Conservation (phyloP, 2,888 invertebrate species). For the Agrypnus murinus region DNA sequence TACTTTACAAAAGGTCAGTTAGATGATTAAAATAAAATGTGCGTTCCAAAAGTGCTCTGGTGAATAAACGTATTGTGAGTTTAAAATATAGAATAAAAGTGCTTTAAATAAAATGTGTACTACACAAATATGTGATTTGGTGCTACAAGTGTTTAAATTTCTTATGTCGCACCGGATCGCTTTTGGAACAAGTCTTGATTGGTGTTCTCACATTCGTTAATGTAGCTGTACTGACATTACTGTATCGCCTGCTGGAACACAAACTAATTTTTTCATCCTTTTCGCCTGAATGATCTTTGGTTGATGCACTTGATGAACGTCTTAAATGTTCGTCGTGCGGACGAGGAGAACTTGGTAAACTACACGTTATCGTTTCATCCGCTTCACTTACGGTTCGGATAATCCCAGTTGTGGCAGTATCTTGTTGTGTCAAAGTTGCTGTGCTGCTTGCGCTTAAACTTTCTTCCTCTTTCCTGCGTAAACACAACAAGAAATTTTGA, state of each 20-base stretch:
- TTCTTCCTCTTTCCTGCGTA: slow-evolving; percentile 65
- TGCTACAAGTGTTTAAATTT: slow-evolving; percentile 11
- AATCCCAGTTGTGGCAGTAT: slow-evolving; percentile 55
- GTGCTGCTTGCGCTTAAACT: slow-evolving; percentile 67
- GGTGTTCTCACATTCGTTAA: slow-evolving; percentile 77
- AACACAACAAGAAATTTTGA: too few species aligned
- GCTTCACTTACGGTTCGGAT: slow-evolving; percentile 59
- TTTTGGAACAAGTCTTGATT: slow-evolving; percentile 64
- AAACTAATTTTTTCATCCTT: slow-evolving; percentile 57
- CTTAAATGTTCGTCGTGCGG: slow-evolving; percentile 65
- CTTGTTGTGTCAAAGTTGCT: slow-evolving; percentile 67
- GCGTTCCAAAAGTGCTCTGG: slow-evolving; percentile 65
- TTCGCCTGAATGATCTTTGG: slow-evolving; percentile 65
- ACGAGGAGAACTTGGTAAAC: slow-evolving; percentile 64
- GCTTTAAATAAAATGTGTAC: too few species aligned
- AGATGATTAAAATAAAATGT: slow-evolving; percentile 27
- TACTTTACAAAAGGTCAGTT: slow-evolving; percentile 7
- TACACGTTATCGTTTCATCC: slow-evolving; percentile 62
- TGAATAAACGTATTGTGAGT: slow-evolving; percentile 54
- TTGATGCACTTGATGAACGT: slow-evolving; percentile 68
- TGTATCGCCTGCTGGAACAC: slow-evolving; percentile 67
- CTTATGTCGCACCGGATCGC: slow-evolving; percentile 69
- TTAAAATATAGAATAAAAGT: not conserved
- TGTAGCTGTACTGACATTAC: slow-evolving; percentile 75
- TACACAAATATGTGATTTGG: slow-evolving; percentile 36